Conservation (phyloP, 2,888 invertebrate species). For the Hymenopus coronatus region DNA sequence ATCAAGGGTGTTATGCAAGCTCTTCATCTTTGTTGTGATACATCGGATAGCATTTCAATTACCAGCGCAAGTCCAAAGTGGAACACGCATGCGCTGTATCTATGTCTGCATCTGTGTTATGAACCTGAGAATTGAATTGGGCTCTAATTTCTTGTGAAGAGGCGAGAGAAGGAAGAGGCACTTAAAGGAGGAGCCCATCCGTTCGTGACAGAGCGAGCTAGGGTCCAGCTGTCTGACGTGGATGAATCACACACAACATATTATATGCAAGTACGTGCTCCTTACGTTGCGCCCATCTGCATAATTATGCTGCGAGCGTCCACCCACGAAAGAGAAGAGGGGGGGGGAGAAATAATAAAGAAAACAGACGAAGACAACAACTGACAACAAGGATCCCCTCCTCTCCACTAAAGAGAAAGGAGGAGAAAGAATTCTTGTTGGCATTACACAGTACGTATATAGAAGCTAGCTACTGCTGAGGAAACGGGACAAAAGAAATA, state of each 20-base stretch:
- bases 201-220: neutral
- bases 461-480: neutral
- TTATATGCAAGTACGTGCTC: neutral
- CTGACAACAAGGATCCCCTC: neutral
- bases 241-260: neutral
- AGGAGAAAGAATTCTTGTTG: neutral
- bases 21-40: neutral
- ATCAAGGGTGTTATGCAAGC: neutral
- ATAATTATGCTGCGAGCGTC: constrained; percentile 3
- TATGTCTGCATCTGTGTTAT: neutral
- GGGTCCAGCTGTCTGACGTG: neutral
- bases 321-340: constrained; percentile 1
- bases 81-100: neutral
- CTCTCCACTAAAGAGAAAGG: neutral
- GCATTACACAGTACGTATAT: neutral
- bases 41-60: neutral
- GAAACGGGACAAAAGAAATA: constrained; percentile 11
- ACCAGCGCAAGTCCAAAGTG: neutral
- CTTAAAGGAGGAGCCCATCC: neutral
- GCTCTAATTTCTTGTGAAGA: neutral
- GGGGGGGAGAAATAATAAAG: neutral
- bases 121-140: neutral
- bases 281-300: constrained; percentile 6
- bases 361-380: neutral
- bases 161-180: neutral